These are phyloP conservation scores for Chamaea fasciata DNA, from an alignment of 2,113 vertebrate species.

Conservation along the genomic window DNA sequence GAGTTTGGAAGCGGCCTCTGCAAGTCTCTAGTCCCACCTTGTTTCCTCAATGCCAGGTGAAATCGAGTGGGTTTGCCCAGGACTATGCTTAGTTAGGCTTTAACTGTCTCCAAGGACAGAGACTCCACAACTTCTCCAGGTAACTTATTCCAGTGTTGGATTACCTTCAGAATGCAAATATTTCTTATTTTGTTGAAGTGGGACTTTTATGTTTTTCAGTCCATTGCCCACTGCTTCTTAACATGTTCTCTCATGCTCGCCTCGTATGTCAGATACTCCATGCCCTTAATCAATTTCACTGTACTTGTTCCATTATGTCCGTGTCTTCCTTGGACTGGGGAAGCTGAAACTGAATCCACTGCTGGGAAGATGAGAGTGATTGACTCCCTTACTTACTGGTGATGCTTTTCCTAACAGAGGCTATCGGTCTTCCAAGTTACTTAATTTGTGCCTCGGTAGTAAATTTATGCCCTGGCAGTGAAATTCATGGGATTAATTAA, in stretches of 20 bases:
- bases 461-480: not conserved
- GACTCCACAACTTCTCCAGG: not conserved
- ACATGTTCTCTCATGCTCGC: not conserved
- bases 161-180: not conserved
- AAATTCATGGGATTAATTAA: not conserved
- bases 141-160: not conserved
- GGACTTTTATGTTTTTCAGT: not conserved
- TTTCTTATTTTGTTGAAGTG: not conserved
- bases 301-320: not conserved
- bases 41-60: not conserved
- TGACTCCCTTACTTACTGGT: not conserved
- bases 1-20: not conserved
- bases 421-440: not conserved
- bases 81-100: not conserved
- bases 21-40: not conserved
- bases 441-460: not conserved
- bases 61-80: accelerated
- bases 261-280: not conserved
- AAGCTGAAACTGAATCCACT: not conserved
- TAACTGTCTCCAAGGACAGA: not conserved
- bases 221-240: not conserved
- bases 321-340: not conserved
- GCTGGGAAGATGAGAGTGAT: not conserved
- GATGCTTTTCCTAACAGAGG: not conserved
- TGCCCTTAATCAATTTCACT: not conserved